Base-by-base conservation (phyloP, 37 sponge, comb jelly and placozoan species). In the Geodia barretti region DNA sequence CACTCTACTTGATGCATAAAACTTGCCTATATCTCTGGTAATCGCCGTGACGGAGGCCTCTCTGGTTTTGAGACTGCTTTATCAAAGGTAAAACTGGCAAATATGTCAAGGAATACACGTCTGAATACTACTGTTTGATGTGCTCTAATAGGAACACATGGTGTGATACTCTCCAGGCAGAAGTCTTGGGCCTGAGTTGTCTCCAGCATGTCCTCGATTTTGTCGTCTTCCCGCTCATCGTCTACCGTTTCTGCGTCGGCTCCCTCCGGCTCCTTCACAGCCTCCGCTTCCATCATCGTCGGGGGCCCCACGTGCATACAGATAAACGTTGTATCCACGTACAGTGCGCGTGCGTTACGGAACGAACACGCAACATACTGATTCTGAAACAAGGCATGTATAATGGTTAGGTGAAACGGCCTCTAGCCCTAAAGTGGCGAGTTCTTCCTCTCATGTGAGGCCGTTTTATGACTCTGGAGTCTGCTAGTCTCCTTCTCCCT, bases 11-110 rank as follows among this genome's bases (percentile, higher is more conserved):
- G n/a, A n/a, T n/a, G n/a, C n/a, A n/a, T n/a, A n/a, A n/a, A n/a
- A n/a, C n/a, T n/a, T n/a, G 82, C 86, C 95, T 87, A 81, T 98
- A 98, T 42, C 99, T 42, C 74, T 94, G 92, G 74, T 96, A 98
- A 60, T 98, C 99, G 2, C 95, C 97, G 74, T 98, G 99, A 59
- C 90, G 80, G 70, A 98, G 70, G 1, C 99, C 99, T 43, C 95
- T 97, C 65, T 96, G 97, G 69, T 85, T 89, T 82, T 96, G 97
- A 2, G 90, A 74, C 54, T 91, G 91, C 76, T 94, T 94, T 38
- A 98, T 92, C 21, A 90, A 43, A 21, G 95, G 88, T 1, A 97
- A 85, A 34, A 96, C 95, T 94, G 30, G n/a, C n/a, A 54, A 78
- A 29, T n/a, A 23, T 8, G 67, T 65, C 67, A 65, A 65, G 67